phyloP scores from a whole-genome alignment of 2,888 invertebrate species.

The Euplagia quadripunctaria region DNA sequence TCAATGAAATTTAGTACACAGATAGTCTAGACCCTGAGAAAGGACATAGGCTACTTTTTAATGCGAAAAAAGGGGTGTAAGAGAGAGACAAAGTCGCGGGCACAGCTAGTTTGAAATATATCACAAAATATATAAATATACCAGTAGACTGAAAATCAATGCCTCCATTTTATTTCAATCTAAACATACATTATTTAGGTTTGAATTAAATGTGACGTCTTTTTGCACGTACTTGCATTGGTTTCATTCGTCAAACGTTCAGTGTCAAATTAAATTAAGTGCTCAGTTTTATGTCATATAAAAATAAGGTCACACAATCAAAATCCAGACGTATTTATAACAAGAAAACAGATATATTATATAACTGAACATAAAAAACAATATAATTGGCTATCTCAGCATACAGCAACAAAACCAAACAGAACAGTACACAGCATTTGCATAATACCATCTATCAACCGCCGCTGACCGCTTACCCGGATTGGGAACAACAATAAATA shows the following conservation, averaged over 20 bases:
- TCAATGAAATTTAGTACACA: too few relatives aligned
- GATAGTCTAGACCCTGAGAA: too few relatives aligned
- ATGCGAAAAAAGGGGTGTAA: too few relatives aligned
- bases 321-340: neutral
- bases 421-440: constrained; percentile 56
- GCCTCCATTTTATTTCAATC: neutral
- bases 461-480: constrained; percentile 64
- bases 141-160: too few relatives aligned
- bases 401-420: constrained; percentile 43
- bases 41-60: too few relatives aligned
- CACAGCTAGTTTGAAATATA: too few relatives aligned
- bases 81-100: too few relatives aligned
- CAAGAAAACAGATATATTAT: neutral
- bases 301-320: neutral
- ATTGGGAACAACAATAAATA: constrained; percentile 71
- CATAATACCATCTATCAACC: constrained; percentile 72
- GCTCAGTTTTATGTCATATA: too few relatives aligned
- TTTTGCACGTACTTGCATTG: neutral
- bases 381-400: constrained; percentile 21
- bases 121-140: too few relatives aligned
- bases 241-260: neutral
- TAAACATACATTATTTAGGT: neutral
- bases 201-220: neutral
- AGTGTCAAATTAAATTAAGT: neutral
- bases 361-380: neutral